Conservation (phyloP, 2,888 invertebrate genomes). For the Drosophila fungiperda region DNA sequence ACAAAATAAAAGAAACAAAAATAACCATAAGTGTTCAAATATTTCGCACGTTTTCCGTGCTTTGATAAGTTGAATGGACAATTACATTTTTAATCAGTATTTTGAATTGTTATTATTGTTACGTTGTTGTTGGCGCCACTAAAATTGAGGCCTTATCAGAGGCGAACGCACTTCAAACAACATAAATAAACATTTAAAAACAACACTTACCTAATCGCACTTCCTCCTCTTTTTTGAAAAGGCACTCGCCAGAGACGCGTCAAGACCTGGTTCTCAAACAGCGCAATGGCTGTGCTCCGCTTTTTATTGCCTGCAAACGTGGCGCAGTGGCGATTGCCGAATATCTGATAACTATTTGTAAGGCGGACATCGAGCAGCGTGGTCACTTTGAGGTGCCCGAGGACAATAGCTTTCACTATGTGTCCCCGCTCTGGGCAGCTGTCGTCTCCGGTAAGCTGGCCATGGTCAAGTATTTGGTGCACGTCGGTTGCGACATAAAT, state of each 20-base stretch:
- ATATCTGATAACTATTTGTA: constrained; percentile 92
- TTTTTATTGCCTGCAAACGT: constrained; percentile 88
- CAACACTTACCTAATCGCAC: constrained; percentile 8
- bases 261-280: constrained; percentile 89
- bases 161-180: not conserved
- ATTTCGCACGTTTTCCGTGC: constrained; percentile 9
- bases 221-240: constrained; percentile 64
- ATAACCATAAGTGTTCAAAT: constrained; percentile 9
- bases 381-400: constrained; percentile 94
- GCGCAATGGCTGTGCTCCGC: constrained; percentile 92
- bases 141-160: constrained; percentile 45
- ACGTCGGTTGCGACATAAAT: constrained; percentile 93
- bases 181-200: not conserved
- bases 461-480: constrained; percentile 91
- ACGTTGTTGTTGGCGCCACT: constrained; percentile 21
- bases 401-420: constrained; percentile 90
- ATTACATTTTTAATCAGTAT: constrained; percentile 52
- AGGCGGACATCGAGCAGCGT: constrained; percentile 93
- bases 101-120: constrained; percentile 26
- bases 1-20: not conserved
- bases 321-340: constrained; percentile 94
- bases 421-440: constrained; percentile 96
- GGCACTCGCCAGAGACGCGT: constrained; percentile 87
- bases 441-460: constrained; percentile 93
- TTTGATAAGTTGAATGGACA: constrained; percentile 44